A percentile compares a stretch with the other conserved stretches of the same genome.
These are phyloP conservation scores for Caenorhabditis tropicalis DNA, from an alignment of 1,140 invertebrate genomes.

Conservation along the genomic window DNA sequence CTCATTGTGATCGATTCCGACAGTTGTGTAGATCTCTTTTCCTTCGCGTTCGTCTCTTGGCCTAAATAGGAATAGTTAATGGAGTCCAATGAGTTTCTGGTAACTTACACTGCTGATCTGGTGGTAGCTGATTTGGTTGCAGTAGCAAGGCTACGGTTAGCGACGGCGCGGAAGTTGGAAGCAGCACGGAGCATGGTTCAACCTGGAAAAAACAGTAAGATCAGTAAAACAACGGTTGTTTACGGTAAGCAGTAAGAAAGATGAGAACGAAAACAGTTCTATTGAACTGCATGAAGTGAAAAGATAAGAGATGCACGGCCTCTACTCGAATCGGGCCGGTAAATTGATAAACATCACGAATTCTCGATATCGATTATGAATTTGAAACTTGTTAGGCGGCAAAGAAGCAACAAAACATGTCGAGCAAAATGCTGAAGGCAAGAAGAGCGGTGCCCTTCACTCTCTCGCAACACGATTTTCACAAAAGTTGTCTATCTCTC, in stretches of 20 bases:
- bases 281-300: not conserved
- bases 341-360: not conserved
- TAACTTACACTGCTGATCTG: constrained; percentile 14
- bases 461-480: constrained; percentile 13
- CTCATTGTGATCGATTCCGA: constrained; percentile 62
- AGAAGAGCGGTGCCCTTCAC: constrained; percentile 7
- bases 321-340: not conserved
- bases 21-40: constrained; percentile 60
- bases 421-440: not conserved
- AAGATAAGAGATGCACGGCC: not conserved
- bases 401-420: not conserved
- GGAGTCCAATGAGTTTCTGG: not conserved
- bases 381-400: not conserved
- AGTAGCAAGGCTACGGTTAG: not conserved
- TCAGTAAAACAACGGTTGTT: not conserved
- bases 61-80: not conserved
- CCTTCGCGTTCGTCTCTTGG: constrained; percentile 46
- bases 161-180: not conserved
- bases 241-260: not conserved
- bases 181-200: constrained; percentile 33
- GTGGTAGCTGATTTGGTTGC: not conserved
- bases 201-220: not conserved
- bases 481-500: constrained; percentile 39
- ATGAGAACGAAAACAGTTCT: not conserved
- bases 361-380: not conserved